Evolutionary conservation across 1,140 invertebrate species (phyloP).

Genomic region (Aphelenchoides besseyi): DNA sequence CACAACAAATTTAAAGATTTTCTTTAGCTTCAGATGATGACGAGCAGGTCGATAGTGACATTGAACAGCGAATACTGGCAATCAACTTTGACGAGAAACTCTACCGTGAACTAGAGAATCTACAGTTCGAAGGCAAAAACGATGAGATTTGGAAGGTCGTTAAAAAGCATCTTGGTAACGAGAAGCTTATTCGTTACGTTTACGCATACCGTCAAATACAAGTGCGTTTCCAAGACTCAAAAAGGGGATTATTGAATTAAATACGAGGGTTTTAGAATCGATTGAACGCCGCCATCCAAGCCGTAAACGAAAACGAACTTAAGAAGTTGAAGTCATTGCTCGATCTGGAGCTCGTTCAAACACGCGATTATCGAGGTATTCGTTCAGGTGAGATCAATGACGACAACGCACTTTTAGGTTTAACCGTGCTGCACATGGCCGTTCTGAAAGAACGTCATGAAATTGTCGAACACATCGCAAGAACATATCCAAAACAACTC

Average conservation of each 20-base stretch:
- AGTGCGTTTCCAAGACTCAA: conserved; percentile 30
- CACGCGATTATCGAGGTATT: conserved; percentile 53
- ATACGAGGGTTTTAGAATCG: conserved; percentile 42
- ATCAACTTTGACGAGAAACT: conserved; percentile 46
- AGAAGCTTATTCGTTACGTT: conserved; percentile 48
- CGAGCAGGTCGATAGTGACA: conserved; percentile 40
- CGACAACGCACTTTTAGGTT: conserved; percentile 48
- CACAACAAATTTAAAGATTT: conserved; percentile 2
- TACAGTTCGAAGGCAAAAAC: conserved; percentile 54
- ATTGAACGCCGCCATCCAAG: conserved; percentile 38
- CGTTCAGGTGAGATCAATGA: too few relatives aligned
- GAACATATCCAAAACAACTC: conserved; percentile 42
- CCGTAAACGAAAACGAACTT: conserved; percentile 55
- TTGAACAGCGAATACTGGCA: conserved; percentile 45
- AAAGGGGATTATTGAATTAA: conserved; percentile 22
- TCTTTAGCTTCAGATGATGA: conserved; percentile 40
- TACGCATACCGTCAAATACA: conserved; percentile 55
- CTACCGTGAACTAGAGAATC: conserved; percentile 49
- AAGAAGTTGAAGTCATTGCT: conserved; percentile 40
- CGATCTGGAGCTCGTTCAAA: conserved; percentile 50
- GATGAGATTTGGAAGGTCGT: conserved; percentile 59
- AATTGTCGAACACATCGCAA: conserved; percentile 53
- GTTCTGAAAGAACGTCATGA: conserved; percentile 59
- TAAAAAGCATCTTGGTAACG: conserved; percentile 56
- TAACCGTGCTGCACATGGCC: conserved; percentile 54